Conservation (phyloP, 2,888 invertebrate genomes). For the Polydrusus cervinus region DNA sequence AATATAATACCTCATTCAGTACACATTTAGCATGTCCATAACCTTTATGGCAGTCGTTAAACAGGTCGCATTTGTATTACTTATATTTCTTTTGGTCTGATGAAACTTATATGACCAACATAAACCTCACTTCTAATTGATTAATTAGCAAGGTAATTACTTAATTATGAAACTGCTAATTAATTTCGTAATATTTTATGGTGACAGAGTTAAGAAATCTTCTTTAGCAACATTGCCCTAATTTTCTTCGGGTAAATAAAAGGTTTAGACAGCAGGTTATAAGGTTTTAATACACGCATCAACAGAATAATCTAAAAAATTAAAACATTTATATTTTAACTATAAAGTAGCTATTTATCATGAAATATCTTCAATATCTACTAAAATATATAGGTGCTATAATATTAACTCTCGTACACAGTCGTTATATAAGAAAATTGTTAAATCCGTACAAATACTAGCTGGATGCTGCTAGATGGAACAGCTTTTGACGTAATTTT, state of each 20-base stretch:
- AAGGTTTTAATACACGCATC: too few relatives aligned
- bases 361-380: too few relatives aligned
- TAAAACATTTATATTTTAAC: too few relatives aligned
- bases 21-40: background rate
- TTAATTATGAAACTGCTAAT: slow-evolving; percentile 37
- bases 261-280: too few relatives aligned
- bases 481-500: too few relatives aligned
- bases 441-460: too few relatives aligned
- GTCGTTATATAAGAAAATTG: too few relatives aligned
- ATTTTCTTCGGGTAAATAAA: background rate
- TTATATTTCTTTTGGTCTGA: slow-evolving; percentile 31
- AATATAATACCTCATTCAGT: background rate
- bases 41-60: slow-evolving; percentile 29
- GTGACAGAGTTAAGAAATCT: slow-evolving; percentile 26
- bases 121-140: slow-evolving; percentile 45
- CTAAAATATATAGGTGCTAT: too few relatives aligned
- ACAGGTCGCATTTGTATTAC: slow-evolving; percentile 5
- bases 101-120: slow-evolving; percentile 43
- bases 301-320: too few relatives aligned
- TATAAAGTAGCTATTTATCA: too few relatives aligned
- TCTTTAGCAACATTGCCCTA: slow-evolving; percentile 20
- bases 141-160: slow-evolving; percentile 41
- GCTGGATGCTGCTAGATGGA: too few relatives aligned
- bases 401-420: too few relatives aligned
- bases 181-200: slow-evolving; percentile 37